phyloP scores from a whole-genome alignment of 2,888 invertebrate genomes.

The Macaria liturata region DNA sequence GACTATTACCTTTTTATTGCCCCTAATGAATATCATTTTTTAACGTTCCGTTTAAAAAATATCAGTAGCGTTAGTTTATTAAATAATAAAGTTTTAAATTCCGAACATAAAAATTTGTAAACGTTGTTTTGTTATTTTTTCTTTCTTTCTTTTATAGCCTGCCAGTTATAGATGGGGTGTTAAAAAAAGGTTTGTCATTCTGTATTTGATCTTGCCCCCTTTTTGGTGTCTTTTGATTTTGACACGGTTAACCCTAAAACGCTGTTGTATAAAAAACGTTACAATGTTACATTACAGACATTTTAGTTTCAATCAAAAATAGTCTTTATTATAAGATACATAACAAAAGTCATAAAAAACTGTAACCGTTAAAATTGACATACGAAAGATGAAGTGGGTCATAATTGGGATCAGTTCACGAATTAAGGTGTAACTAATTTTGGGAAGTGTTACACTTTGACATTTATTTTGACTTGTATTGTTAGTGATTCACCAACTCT shows the following conservation, averaged over 20 bases:
- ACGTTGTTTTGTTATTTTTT: constrained; percentile 56
- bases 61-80: constrained; percentile 58
- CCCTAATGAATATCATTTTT: constrained; percentile 72
- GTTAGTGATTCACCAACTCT: constrained; percentile 34
- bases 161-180: constrained; percentile 61
- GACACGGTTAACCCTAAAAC: constrained; percentile 55
- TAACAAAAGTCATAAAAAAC: too few species aligned
- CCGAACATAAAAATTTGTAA: constrained; percentile 77
- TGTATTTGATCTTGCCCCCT: constrained; percentile 67
- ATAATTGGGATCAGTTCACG: constrained; percentile 54
- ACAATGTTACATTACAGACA: constrained; percentile 19
- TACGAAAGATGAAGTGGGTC: constrained; percentile 53
- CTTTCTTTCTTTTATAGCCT: constrained; percentile 49
- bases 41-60: constrained; percentile 49
- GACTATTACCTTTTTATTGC: constrained; percentile 76
- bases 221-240: constrained; percentile 56
- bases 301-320: constrained; percentile 19
- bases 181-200: constrained; percentile 62
- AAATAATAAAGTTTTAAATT: constrained; percentile 73
- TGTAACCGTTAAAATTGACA: constrained; percentile 35
- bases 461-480: constrained; percentile 51
- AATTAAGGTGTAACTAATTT: constrained; percentile 58
- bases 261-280: constrained; percentile 23
- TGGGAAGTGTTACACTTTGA: constrained; percentile 45
- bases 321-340: neutral